A percentile compares a stretch with the other conserved stretches of the same genome.
Evolutionary conservation across 2,113 vertebrate genomes (phyloP).

Genomic region (Leptobrachium leishanense): DNA sequence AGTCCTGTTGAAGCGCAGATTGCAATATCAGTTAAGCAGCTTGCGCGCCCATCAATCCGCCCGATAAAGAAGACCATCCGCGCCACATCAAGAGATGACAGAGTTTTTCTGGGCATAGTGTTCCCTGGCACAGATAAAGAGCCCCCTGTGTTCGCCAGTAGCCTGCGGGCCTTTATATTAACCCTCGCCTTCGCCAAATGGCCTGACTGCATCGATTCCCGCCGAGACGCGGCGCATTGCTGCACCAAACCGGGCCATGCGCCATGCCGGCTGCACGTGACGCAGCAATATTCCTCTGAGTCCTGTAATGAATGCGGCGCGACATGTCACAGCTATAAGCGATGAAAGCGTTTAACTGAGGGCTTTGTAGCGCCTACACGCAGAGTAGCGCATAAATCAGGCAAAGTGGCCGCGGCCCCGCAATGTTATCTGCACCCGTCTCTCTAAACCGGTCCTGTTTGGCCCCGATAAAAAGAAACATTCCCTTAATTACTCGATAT

Average conservation of each 20-base stretch:
- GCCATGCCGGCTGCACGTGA: background rate
- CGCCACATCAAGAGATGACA: conserved; percentile 9
- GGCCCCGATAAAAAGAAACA: conserved; percentile 23
- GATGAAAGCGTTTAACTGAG: conserved; percentile 15
- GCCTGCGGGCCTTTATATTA: no score
- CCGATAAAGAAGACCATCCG: conserved; percentile 31
- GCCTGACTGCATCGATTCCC: no score
- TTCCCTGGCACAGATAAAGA: background rate
- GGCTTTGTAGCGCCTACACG: conserved; percentile 4
- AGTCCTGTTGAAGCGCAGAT: conserved; percentile 67
- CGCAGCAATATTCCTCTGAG: background rate
- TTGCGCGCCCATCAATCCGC: conserved; percentile 42
- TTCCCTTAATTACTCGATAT: conserved; percentile 35
- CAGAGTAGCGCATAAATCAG: conserved; percentile 13
- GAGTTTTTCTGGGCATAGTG: background rate
- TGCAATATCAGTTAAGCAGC: conserved; percentile 53
- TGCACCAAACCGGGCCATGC: no score
- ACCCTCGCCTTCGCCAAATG: no score
- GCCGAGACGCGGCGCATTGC: no score
- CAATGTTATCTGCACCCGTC: background rate
- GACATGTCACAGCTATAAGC: background rate
- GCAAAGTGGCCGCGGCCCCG: background rate
- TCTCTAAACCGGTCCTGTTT: conserved; percentile 7
- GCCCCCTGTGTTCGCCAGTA: background rate
- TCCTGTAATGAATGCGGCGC: background rate